Evolutionary conservation across 2,888 invertebrate genomes (phyloP), one percentile per base, ranked within the genome.

Genomic region (Liodrosophila aerea): DNA sequence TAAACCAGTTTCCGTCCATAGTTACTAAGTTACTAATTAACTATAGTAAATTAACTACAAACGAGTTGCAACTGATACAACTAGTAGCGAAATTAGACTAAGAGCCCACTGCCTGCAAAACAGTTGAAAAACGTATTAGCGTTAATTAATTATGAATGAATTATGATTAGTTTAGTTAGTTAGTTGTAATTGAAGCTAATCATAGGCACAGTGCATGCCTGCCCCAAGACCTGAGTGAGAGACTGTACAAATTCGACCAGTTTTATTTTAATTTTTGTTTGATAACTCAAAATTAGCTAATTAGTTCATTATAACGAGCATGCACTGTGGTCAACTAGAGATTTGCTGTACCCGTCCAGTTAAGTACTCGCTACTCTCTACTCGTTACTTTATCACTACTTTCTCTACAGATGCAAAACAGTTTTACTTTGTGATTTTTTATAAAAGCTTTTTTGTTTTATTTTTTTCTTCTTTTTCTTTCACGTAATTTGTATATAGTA

Each of bases 391-490:
- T n/a, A n/a, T n/a, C n/a, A 33, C 13, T 52, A 36, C 8, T 50
- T n/a, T n/a, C n/a, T n/a, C n/a, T n/a, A n/a, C n/a, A n/a, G n/a
- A n/a, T n/a, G n/a, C n/a, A n/a, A n/a, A n/a, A n/a, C n/a, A n/a
- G n/a, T n/a, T n/a, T n/a, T n/a, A n/a, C n/a, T 43, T 60, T 85
- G 83, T 80, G 83, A 85, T 80, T 85, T 85, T 82, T 85, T 82
- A 82, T 82, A 70, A 59, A 61, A 64, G 46, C 57, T 66, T 44
- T 43, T 61, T 58, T 31, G 22, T 34, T 13, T 30, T 40, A 11
- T 49, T 39, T 44, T 16, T 57, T 56, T 64, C 43, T 57, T 59
- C 36, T 58, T 60, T 61, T 57, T 52, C 45, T 50, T 54, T 54
- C 64, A 49, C 27, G 12, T 46, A 12, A 27, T 18, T 44, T 62